phyloP scores from a whole-genome alignment of 2,113 vertebrate species.

The Antechinus flavipes region DNA sequence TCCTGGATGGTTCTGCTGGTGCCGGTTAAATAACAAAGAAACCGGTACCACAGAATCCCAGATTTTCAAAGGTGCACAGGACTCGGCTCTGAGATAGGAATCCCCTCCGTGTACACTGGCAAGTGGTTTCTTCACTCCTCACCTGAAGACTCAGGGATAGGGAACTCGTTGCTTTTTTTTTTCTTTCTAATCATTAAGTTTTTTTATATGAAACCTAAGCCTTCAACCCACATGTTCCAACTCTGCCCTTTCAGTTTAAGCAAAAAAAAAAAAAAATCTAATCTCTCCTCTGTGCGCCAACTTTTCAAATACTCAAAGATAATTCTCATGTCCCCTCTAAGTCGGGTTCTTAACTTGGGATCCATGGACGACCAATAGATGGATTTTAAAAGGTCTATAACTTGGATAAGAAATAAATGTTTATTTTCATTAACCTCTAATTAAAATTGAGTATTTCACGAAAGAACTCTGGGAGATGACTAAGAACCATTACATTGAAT shows the following conservation, averaged over 20 bases:
- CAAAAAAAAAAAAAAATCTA: background rate
- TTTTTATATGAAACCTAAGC: background rate
- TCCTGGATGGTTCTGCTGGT: background rate
- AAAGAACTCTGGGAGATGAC: too few relatives aligned
- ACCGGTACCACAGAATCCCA: background rate
- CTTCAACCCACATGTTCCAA: background rate
- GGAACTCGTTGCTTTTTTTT: background rate
- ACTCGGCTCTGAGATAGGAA: background rate
- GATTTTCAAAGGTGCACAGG: background rate
- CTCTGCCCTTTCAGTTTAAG: background rate
- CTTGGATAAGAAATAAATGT: background rate
- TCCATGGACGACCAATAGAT: background rate
- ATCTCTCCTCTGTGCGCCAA: background rate
- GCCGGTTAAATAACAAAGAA: background rate
- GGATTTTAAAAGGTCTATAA: background rate
- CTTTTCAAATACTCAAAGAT: background rate
- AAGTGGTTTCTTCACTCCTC: background rate
- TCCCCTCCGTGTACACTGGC: background rate
- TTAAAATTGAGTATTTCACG: background rate
- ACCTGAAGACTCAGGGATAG: background rate
- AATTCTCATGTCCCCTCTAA: background rate
- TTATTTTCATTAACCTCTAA: background rate
- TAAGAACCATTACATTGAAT: too few relatives aligned
- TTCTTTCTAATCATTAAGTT: background rate
- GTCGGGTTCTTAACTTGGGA: background rate